A percentile compares a stretch with the other conserved stretches of the same genome.
Conservation (phyloP, 2,113 vertebrate species). For the Lipotes vexillifer region DNA sequence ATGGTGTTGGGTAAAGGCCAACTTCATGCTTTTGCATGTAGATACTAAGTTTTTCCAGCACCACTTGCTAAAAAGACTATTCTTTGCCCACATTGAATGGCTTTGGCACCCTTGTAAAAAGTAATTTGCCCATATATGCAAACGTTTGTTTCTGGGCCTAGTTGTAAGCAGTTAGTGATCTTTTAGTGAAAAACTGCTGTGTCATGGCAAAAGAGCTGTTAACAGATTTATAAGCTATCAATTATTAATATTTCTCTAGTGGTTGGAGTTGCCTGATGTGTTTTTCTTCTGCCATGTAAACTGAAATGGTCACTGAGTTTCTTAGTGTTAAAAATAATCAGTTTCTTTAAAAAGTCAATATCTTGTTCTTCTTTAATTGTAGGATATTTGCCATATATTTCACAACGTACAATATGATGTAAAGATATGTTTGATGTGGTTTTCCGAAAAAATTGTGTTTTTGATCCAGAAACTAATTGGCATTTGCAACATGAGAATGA, state of each 20-base stretch:
- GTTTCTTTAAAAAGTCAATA: background rate
- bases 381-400: background rate
- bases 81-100: background rate
- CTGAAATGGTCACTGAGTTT: background rate
- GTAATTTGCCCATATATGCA: background rate
- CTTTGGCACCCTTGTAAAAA: background rate
- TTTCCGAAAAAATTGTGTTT: background rate
- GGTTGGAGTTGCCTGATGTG: background rate
- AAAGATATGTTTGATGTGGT: background rate
- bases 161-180: conserved; percentile 57
- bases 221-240: conserved; percentile 66
- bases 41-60: background rate
- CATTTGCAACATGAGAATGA: background rate
- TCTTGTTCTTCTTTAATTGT: background rate
- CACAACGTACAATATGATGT: background rate
- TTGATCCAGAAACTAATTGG: background rate
- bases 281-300: conserved; percentile 46
- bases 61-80: background rate
- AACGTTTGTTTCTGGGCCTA: background rate
- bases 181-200: conserved; percentile 55
- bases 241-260: conserved; percentile 71
- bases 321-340: conserved; percentile 27
- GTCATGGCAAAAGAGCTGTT: conserved; percentile 56
- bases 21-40: background rate
- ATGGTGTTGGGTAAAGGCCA: background rate